Percentiles rank a stretch among this genome's conserved stretches.
Conservation (phyloP, 1,140 invertebrate species). For the Solenopsis invicta region DNA sequence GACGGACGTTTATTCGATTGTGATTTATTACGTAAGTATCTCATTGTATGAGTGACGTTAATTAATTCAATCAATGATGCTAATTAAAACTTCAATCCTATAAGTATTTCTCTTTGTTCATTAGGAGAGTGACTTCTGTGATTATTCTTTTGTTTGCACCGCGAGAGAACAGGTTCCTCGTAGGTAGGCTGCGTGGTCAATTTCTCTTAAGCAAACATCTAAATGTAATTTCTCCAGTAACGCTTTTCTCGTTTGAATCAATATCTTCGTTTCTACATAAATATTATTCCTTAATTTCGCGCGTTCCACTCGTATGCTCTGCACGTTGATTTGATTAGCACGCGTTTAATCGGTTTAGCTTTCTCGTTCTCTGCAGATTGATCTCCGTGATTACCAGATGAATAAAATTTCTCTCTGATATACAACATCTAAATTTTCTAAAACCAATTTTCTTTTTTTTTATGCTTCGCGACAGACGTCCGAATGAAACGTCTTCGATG, state of each 20-base stretch:
- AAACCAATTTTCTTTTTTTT: not conserved
- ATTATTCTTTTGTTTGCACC: not conserved
- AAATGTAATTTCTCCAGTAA: slow-evolving; percentile 6
- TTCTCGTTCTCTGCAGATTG: not conserved
- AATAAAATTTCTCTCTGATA: not conserved
- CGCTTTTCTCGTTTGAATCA: not conserved
- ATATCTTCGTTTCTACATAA: slow-evolving; percentile 9
- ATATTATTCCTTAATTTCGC: slow-evolving; percentile 19
- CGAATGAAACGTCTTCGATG: not conserved
- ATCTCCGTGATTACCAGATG: not conserved
- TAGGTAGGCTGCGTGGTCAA: not conserved
- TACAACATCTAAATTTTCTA: too few species aligned
- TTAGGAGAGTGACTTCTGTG: not conserved
- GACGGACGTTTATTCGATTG: not conserved
- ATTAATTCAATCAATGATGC: slow-evolving; percentile 5
- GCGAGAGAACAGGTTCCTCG: slow-evolving; percentile 13
- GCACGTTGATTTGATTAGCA: not conserved
- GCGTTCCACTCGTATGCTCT: not conserved
- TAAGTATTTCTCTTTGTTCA: not conserved
- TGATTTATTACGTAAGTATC: not conserved
- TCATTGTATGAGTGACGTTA: not conserved
- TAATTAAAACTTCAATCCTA: not conserved
- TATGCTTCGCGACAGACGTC: too few species aligned
- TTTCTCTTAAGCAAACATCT: slow-evolving; percentile 20
- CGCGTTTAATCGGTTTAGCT: slow-evolving; percentile 12